Evolutionary conservation across 2,113 vertebrate species (phyloP).

Genomic region (Misgurnus mizolepis): DNA sequence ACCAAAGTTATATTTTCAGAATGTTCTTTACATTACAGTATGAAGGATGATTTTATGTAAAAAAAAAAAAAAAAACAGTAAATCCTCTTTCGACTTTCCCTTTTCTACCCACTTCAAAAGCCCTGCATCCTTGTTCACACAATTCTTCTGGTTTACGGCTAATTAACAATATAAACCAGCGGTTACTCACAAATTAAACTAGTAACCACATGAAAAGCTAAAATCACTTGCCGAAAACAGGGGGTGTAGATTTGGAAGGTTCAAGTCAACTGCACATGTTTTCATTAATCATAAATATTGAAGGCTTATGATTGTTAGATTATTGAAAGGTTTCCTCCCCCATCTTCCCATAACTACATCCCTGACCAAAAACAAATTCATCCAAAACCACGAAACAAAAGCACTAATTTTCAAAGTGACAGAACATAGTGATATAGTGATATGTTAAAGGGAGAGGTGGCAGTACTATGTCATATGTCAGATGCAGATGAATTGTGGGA

Average conservation of each 20-base stretch:
- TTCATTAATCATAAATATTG: no score
- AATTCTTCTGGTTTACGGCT: slow-evolving; percentile 18
- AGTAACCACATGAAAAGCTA: slow-evolving; percentile 14
- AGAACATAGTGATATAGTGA: neutral
- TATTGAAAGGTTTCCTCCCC: no score
- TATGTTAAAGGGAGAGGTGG: no score
- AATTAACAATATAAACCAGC: slow-evolving; percentile 28
- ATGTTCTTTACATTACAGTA: no score
- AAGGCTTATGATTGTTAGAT: no score
- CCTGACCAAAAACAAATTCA: no score
- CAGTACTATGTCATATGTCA: no score
- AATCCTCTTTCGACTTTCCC: neutral
- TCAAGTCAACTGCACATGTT: no score
- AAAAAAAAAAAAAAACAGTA: no score
- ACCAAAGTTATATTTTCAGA: no score
- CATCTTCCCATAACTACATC: no score
- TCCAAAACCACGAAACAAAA: neutral
- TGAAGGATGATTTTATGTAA: no score
- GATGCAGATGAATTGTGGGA: slow-evolving; percentile 46
- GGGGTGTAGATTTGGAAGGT: neutral
- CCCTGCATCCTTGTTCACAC: slow-evolving; percentile 24
- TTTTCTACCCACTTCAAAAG: slow-evolving; percentile 24
- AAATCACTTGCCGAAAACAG: neutral
- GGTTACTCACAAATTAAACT: slow-evolving; percentile 5
- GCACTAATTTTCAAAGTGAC: neutral